Conservation (phyloP, 1,140 invertebrate species). For the Meloidogyne floridensis region DNA sequence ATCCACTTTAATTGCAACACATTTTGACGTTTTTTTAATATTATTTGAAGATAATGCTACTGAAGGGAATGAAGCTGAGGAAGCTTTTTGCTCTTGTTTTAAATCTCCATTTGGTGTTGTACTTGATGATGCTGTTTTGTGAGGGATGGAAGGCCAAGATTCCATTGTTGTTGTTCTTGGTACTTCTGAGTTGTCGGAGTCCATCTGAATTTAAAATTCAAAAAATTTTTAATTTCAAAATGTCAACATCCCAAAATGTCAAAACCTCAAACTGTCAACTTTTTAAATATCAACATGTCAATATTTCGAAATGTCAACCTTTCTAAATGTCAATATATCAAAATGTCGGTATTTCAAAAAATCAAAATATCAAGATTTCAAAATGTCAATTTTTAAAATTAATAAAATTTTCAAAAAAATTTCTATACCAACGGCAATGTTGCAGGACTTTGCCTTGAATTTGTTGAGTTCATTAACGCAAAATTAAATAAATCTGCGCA, state of each 20-base stretch:
- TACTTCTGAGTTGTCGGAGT: background rate
- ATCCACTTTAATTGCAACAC: background rate
- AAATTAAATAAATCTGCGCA: slow-evolving; percentile 3
- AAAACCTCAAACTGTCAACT: too few relatives aligned
- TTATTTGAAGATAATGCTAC: background rate
- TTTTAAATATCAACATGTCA: too few relatives aligned
- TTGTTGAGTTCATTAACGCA: background rate
- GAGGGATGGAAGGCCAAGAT: background rate
- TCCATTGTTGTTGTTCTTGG: background rate
- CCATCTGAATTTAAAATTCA: background rate
- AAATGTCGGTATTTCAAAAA: too few relatives aligned
- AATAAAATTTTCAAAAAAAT: too few relatives aligned
- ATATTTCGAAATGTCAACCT: too few relatives aligned
- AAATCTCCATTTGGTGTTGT: background rate
- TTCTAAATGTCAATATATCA: too few relatives aligned
- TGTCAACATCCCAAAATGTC: too few relatives aligned
- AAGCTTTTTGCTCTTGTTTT: background rate
- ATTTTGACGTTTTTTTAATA: background rate
- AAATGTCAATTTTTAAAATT: too few relatives aligned
- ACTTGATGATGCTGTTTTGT: background rate
- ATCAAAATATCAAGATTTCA: too few relatives aligned
- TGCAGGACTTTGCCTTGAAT: background rate
- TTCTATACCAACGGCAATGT: background rate
- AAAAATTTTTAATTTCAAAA: too few relatives aligned
- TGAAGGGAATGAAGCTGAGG: background rate